These are phyloP conservation scores for Drosophila meridiana DNA, from an alignment of 2,888 invertebrate species.

Conservation along the genomic window DNA sequence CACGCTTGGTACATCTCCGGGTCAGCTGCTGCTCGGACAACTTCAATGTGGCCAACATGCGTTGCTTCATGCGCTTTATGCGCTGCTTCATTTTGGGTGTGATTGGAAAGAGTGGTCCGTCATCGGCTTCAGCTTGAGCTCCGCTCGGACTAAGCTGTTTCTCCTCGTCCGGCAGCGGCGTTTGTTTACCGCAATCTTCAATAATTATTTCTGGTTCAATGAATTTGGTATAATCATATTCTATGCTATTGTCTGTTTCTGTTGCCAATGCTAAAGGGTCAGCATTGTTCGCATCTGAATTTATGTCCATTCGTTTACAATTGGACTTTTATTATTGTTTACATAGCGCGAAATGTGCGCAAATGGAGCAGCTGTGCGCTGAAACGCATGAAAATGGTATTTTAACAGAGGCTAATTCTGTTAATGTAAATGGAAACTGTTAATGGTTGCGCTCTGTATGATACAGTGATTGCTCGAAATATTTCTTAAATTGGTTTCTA, in stretches of 20 bases:
- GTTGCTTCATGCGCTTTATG: constrained; percentile 56
- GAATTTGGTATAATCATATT: background rate
- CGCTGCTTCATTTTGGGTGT: constrained; percentile 46
- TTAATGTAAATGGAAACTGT: background rate
- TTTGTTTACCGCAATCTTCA: background rate
- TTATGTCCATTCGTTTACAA: constrained; percentile 24
- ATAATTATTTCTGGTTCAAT: constrained; percentile 13
- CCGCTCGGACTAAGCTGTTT: background rate
- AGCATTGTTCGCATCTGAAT: background rate
- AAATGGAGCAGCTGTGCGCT: background rate
- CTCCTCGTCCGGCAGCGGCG: background rate
- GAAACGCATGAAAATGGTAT: constrained; percentile 45
- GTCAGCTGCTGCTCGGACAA: constrained; percentile 43
- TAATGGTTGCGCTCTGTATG: background rate
- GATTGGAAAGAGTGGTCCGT: constrained; percentile 39
- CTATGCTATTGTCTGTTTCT: background rate
- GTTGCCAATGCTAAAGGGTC: constrained; percentile 21
- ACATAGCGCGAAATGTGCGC: constrained; percentile 5
- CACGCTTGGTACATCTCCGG: constrained; percentile 28
- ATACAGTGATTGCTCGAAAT: background rate
- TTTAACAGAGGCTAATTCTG: background rate
- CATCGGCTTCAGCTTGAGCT: background rate
- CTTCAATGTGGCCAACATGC: constrained; percentile 50
- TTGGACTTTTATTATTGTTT: constrained; percentile 14
- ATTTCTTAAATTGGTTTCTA: no score